Evolutionary conservation across 2,113 vertebrate genomes (phyloP).

Genomic region (Istiophorus platypterus): DNA sequence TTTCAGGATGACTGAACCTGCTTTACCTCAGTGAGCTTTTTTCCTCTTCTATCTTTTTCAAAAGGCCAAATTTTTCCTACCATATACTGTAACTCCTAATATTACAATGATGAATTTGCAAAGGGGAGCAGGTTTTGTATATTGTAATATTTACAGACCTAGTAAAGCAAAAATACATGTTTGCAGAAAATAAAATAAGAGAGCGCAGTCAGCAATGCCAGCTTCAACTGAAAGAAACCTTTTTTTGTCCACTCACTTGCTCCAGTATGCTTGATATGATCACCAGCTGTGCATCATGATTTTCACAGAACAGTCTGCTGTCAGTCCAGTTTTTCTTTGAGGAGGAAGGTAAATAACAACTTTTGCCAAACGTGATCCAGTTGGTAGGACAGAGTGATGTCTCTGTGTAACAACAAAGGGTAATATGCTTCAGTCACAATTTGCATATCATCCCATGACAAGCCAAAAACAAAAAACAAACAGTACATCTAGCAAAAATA

Average conservation of each 20-base stretch:
- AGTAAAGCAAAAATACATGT: not conserved
- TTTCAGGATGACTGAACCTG: not conserved
- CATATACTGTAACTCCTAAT: too few relatives aligned
- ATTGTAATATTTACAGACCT: not conserved
- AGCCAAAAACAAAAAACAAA: too few relatives aligned
- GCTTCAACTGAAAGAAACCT: not conserved
- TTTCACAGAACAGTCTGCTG: not conserved
- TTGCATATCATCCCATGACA: not conserved
- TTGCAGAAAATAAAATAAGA: not conserved
- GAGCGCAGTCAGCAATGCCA: not conserved
- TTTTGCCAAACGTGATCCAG: not conserved
- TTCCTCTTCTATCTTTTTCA: not conserved
- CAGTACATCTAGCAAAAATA: too few relatives aligned
- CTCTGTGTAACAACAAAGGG: constrained; percentile 12
- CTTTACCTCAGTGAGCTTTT: not conserved
- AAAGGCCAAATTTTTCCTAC: not conserved
- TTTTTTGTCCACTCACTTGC: constrained; percentile 8
- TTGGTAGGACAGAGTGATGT: not conserved
- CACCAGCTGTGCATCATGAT: not conserved
- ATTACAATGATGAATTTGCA: accelerated
- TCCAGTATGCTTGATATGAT: not conserved
- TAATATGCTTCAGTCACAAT: not conserved
- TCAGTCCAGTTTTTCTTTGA: accelerated
- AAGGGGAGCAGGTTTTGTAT: not conserved
- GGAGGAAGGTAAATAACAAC: not conserved